These are phyloP conservation scores for Noctilio leporinus DNA, from an alignment of 2,113 vertebrate species.

Conservation along the genomic window DNA sequence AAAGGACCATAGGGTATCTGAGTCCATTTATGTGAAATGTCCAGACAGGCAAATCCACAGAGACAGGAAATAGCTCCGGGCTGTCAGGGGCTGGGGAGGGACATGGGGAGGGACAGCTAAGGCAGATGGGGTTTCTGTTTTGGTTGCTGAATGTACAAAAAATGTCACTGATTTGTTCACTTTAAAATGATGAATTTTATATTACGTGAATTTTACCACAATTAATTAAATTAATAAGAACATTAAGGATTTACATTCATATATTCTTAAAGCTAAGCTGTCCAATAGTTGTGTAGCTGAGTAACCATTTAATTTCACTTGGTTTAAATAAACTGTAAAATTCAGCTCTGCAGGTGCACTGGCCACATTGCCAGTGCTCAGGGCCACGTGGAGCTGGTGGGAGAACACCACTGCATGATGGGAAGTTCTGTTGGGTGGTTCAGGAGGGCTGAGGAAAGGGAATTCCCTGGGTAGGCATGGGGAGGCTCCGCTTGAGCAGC, in stretches of 20 bases:
- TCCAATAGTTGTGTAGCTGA: neutral
- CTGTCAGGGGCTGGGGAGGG: neutral
- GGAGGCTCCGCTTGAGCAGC: neutral
- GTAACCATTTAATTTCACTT: too few relatives aligned
- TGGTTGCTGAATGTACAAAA: neutral
- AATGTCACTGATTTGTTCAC: neutral
- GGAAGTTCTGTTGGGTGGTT: neutral
- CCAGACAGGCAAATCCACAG: neutral
- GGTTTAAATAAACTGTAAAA: neutral
- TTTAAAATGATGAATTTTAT: neutral
- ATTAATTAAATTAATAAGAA: neutral
- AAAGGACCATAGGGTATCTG: fast-evolving
- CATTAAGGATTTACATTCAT: neutral
- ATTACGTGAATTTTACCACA: neutral
- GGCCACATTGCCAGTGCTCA: neutral
- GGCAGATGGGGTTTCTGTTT: neutral
- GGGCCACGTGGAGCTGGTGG: neutral
- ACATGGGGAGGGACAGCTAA: neutral
- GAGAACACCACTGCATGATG: neutral
- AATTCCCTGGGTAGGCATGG: neutral
- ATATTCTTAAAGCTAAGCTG: neutral
- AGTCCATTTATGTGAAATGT: neutral
- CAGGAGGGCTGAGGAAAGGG: neutral
- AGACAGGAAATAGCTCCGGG: neutral
- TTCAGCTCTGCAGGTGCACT: too few relatives aligned